Base-by-base conservation (phyloP, 1,140 invertebrate species). In the Anthonomus grandis region DNA sequence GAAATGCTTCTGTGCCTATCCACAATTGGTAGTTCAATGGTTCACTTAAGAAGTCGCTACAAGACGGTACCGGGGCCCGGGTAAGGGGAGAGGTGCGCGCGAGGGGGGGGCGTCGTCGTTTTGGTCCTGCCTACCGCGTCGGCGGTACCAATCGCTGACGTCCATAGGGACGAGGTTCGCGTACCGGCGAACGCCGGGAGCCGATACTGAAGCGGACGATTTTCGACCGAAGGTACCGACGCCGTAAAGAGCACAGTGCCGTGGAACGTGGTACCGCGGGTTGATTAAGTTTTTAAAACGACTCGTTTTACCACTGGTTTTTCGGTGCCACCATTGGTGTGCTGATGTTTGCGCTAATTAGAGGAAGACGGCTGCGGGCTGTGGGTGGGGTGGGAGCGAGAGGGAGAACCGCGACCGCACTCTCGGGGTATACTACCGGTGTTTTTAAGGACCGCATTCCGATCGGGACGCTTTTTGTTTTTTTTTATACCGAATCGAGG, bases 261-360 rank as follows among this genome's bases (percentile, higher is more conserved):
- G 12, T 4, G 56, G 38, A 44, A 58, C 46, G 48, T 42, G 56
- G 47, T 50, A 58, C 56, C 31, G 39, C 15, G 38, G 24, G 24
- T 58, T 58, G 56, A 58, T 58, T 58, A 58, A 58, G 56, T 58
- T 58, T 58, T 58, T 58, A 58, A 58, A 58, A 58, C 51, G 56
- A 58, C 38, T 58, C 56, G 56, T 50, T 58, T 58, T 58, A 45
- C 48, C 48, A 58, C 56, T 48, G 56, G 48, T 47, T 51, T 58
- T 36, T 38, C 36, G 47, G 45, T 45, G 48, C 38, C 47, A 52
- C 56, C 38, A 58, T 58, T 58, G 56, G 56, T 58, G 56, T 58
- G 56, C 27, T 58, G 38, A 37, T 56, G 54, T 56, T 56, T 48
- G 45, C 21, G 54, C 54, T 56, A 56, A 56, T 56, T 56, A 56